A percentile compares a stretch with the other conserved stretches of the same genome.
Conservation (phyloP, 2,113 vertebrate genomes). For the Corynorhinus townsendii region DNA sequence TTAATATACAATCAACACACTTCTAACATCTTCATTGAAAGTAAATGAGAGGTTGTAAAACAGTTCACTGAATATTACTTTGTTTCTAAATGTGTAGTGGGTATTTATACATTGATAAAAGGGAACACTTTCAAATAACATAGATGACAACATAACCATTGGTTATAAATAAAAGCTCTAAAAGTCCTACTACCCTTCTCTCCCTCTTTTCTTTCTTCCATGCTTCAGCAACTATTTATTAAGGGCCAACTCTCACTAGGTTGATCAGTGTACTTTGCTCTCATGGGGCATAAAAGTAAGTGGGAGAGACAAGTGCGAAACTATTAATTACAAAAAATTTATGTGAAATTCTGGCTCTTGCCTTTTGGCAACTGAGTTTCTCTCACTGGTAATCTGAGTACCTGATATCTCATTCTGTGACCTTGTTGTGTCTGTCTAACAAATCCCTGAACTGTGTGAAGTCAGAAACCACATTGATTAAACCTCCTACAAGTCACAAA, state of each 20-base stretch:
- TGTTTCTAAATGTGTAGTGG: neutral
- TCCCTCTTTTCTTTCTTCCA: neutral
- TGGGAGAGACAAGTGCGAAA: neutral
- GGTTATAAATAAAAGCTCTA: neutral
- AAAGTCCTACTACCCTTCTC: neutral
- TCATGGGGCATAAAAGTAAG: neutral
- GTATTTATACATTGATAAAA: neutral
- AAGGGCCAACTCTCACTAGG: neutral
- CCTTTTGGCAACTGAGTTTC: neutral
- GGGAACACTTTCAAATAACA: neutral
- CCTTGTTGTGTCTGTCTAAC: neutral
- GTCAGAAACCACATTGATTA: neutral
- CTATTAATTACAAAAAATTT: neutral
- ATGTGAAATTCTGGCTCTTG: neutral
- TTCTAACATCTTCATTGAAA: conserved; percentile 30
- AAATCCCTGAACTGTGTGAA: neutral
- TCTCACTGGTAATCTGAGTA: neutral
- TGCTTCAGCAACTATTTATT: neutral
- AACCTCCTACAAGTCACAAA: neutral
- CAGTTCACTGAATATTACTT: neutral
- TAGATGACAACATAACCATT: neutral
- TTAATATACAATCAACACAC: neutral
- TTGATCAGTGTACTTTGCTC: neutral
- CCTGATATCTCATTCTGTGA: neutral
- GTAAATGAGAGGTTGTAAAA: neutral